These are phyloP conservation scores for Tribolium castaneum DNA, from an alignment of 1,140 invertebrate species.

Conservation along the genomic window DNA sequence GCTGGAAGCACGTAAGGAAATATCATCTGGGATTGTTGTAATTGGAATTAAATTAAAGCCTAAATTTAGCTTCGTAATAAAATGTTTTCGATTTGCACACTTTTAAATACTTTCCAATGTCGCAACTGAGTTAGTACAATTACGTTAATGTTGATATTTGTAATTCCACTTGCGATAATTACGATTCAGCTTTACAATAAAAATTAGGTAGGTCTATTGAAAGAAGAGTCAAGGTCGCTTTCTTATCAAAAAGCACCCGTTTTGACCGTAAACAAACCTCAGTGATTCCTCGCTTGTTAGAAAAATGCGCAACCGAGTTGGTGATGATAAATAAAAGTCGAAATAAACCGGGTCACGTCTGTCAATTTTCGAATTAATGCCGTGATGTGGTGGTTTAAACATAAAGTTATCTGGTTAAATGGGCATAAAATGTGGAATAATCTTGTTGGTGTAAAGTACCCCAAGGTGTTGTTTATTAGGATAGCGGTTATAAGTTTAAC, in stretches of 20 bases:
- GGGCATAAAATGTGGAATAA: constrained; percentile 5
- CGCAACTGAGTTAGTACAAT: constrained; percentile 11
- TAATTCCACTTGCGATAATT: constrained; percentile 26
- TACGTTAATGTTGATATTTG: constrained; percentile 15
- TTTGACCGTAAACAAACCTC: neutral
- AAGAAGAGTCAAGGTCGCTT: constrained; percentile 1
- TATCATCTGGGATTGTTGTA: neutral
- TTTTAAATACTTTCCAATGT: constrained; percentile 23
- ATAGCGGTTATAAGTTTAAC: neutral
- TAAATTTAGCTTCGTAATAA: neutral
- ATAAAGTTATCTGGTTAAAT: neutral
- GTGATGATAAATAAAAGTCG: neutral
- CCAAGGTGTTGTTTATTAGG: constrained; percentile 4
- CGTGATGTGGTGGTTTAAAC: neutral
- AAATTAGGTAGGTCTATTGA: constrained; percentile 22
- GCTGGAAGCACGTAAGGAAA: neutral
- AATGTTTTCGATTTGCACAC: neutral
- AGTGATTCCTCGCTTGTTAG: neutral
- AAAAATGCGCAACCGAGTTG: neutral
- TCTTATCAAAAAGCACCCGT: neutral
- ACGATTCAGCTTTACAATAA: constrained; percentile 32
- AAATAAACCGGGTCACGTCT: neutral
- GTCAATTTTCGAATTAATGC: neutral
- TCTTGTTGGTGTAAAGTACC: neutral
- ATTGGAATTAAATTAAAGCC: constrained; percentile 7